Base-by-base conservation (phyloP, 2,888 invertebrate species). In the Thereva nobilitata region DNA sequence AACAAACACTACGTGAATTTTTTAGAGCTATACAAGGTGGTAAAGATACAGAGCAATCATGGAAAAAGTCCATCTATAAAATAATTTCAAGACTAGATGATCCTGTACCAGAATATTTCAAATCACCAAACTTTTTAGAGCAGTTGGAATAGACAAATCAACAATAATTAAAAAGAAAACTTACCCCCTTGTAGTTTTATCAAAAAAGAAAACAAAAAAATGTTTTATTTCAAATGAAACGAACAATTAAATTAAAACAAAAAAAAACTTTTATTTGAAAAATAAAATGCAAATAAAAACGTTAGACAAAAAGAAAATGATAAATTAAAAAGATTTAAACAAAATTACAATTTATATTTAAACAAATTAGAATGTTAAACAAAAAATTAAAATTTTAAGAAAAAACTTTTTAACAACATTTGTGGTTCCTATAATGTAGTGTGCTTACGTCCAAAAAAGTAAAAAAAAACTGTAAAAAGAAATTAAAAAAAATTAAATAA, bases 11-110 rank as follows among this genome's bases (percentile, higher is more conserved):
- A 72, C 89, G 95, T 74, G 99, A 99, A 84, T 99, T 99, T 87
- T 99, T 94, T 91, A 94, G 95, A 83, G 95, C 99, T 74, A 93
- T 99, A 79, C 92, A 93, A 81, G 89, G 92, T 77, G 95, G 95
- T 74, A 96, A 97, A 83, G 99, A 99, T 84, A 86, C 90, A 69
- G 99, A 99, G 81, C 98, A 97, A 82, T 97, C 97, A 78, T 99
- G 99, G 99, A 99, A 99, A 86, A 99, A 99, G 83, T 92, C 97
- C 77, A 99, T 99, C 84, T 99, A 99, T 88, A 99, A 99, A 84
- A 92, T 99, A 78, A 99, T 99, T 83, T 97, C 97, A 77, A 90
- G 98, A 81, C 87, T 99, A 84, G 99, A 99, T 85, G 98, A 98
- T 83, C 92, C 93, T 72, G 95, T 99, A 77, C 99, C 99, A 74